Conservation (phyloP, 2,797 vertebrate genomes). For the Adelosebastes latens region DNA sequence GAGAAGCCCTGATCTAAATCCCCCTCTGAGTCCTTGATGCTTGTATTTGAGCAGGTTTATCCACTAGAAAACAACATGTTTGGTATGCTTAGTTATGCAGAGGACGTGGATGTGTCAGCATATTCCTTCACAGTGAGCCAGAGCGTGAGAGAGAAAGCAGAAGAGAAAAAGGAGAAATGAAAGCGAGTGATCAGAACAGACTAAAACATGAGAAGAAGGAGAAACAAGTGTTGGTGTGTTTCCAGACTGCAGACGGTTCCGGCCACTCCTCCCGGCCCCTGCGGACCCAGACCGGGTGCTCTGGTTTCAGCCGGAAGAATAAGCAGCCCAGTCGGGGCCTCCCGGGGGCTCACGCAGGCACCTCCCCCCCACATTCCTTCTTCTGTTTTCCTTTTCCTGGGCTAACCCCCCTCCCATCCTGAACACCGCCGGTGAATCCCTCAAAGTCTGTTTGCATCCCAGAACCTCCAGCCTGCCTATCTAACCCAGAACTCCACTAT, state of each 20-base stretch:
- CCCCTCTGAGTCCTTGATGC: too few species aligned
- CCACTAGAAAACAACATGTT: not conserved
- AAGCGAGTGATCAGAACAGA: not conserved
- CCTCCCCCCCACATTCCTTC: slow-evolving; percentile 64
- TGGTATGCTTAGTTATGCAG: not conserved
- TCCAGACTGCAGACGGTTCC: slow-evolving; percentile 38
- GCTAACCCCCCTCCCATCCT: slow-evolving; percentile 37
- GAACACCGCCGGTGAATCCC: slow-evolving; percentile 30
- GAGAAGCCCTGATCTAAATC: too few species aligned
- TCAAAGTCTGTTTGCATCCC: not conserved
- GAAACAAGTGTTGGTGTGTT: slow-evolving; percentile 9
- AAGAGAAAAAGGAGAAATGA: too few species aligned
- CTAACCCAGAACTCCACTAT: too few species aligned
- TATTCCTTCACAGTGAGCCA: not conserved
- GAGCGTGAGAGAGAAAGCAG: not conserved
- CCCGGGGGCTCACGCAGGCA: slow-evolving; percentile 31
- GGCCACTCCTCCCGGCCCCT: slow-evolving; percentile 12
- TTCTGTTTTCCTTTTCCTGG: slow-evolving; percentile 54
- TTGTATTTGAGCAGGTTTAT: too few species aligned
- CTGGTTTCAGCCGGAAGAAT: slow-evolving; percentile 68
- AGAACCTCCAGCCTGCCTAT: not conserved
- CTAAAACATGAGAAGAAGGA: not conserved
- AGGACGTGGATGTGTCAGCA: not conserved
- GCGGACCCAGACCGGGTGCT: slow-evolving; percentile 42
- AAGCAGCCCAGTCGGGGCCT: slow-evolving; percentile 63